Percentiles rank a stretch among this genome's conserved stretches.
Conservation (phyloP, 2,113 vertebrate genomes). For the Zapornia atra region DNA sequence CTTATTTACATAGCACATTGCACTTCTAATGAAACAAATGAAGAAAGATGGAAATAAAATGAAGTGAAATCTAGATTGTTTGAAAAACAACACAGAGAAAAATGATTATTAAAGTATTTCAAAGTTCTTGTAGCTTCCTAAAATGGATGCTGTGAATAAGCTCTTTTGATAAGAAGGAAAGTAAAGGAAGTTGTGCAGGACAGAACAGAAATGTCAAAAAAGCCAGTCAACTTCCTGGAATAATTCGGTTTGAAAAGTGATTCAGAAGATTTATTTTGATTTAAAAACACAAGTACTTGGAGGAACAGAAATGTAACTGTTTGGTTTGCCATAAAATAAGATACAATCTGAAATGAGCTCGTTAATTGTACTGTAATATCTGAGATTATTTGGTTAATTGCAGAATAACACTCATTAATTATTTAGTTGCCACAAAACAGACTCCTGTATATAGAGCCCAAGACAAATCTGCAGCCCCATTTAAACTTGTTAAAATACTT, state of each 20-base stretch:
- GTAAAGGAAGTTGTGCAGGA: neutral
- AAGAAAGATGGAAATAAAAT: neutral
- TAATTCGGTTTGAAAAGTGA: neutral
- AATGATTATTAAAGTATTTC: neutral
- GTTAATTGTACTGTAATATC: conserved; percentile 16
- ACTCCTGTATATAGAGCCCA: neutral
- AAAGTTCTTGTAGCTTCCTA: neutral
- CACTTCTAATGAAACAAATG: neutral
- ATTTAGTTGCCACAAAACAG: neutral
- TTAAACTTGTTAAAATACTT: conserved; percentile 5
- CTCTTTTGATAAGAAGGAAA: neutral
- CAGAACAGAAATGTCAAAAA: neutral
- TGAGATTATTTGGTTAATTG: conserved; percentile 30
- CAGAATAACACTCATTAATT: conserved; percentile 16
- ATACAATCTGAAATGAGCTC: neutral
- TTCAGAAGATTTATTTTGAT: conserved; percentile 4
- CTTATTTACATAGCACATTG: neutral
- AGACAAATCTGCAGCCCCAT: neutral
- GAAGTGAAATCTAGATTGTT: neutral
- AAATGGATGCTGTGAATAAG: neutral
- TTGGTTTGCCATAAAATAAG: neutral
- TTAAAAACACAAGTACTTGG: neutral
- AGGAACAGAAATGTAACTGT: neutral
- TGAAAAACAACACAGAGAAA: neutral
- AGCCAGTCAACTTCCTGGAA: neutral